Evolutionary conservation across 2,888 invertebrate genomes (phyloP).

Genomic region (Callyntrura sp.): DNA sequence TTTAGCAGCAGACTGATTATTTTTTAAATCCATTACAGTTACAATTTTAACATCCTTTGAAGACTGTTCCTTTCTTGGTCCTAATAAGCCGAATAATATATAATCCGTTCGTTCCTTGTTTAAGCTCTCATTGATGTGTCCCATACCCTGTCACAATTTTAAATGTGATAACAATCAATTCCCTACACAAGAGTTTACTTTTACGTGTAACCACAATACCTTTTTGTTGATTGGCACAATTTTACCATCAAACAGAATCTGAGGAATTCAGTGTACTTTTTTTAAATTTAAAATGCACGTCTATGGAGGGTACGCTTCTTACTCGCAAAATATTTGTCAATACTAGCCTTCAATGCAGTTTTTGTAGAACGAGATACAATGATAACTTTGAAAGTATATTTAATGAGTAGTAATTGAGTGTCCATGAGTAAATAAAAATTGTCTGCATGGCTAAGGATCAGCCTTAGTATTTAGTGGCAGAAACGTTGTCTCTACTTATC

Average conservation of each 20-base stretch:
- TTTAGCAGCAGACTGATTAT: too few species aligned
- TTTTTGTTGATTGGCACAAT: too few species aligned
- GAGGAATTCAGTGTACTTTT: too few species aligned
- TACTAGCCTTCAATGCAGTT: too few species aligned
- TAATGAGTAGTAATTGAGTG: neutral
- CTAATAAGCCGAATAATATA: slow-evolving; percentile 22
- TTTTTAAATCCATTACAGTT: neutral
- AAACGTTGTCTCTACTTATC: neutral
- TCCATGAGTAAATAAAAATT: too few species aligned
- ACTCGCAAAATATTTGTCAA: too few species aligned
- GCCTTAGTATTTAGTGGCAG: neutral
- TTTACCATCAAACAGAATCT: too few species aligned
- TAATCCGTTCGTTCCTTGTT: neutral
- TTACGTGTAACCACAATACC: too few species aligned
- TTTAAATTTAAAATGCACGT: too few species aligned
- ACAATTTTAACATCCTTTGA: neutral
- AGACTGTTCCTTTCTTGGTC: slow-evolving; percentile 1
- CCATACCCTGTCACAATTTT: slow-evolving; percentile 6
- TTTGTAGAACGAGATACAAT: too few species aligned
- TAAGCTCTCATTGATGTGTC: slow-evolving; percentile 31
- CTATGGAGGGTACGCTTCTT: too few species aligned
- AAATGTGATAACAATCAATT: neutral
- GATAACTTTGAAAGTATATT: neutral
- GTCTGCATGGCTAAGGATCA: too few species aligned
- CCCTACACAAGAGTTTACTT: neutral